Evolutionary conservation across 2,113 vertebrate genomes (phyloP).

Genomic region (Zapus hudsonius): DNA sequence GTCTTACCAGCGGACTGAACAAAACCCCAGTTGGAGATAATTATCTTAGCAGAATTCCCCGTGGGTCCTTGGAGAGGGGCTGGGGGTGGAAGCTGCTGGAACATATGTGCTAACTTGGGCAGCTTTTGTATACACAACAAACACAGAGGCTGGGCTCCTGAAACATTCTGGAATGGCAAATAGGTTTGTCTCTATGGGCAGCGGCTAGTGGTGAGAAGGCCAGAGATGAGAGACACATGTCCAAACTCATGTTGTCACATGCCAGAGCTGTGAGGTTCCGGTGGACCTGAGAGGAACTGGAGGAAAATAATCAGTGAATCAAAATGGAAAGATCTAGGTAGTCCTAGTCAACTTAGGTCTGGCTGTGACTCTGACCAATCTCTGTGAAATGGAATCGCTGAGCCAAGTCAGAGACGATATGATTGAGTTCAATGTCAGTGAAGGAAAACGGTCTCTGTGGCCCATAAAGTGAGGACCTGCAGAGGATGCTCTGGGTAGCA

Average conservation of each 20-base stretch:
- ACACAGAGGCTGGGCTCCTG: constrained; percentile 64
- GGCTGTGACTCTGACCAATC: not conserved
- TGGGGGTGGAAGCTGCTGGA: constrained; percentile 56
- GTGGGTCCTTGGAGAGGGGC: constrained; percentile 56
- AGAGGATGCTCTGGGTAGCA: fast-evolving
- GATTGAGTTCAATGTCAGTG: not conserved
- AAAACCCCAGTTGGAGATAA: constrained; percentile 79
- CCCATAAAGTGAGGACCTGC: not conserved
- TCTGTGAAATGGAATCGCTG: not conserved
- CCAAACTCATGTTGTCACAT: not conserved
- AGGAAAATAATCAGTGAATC: not conserved
- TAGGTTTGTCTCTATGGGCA: not conserved
- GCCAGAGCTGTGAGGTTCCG: not conserved
- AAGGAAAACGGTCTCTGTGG: not conserved
- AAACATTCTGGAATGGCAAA: constrained; percentile 46
- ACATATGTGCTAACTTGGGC: constrained; percentile 66
- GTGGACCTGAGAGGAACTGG: not conserved
- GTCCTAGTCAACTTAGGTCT: not conserved
- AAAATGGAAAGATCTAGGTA: not conserved
- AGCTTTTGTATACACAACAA: constrained; percentile 76
- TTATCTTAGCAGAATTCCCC: constrained; percentile 79
- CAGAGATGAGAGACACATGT: not conserved
- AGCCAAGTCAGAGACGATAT: not conserved
- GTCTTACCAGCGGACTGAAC: constrained; percentile 71
- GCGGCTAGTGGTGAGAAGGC: not conserved